Base-by-base conservation (phyloP, 2,888 invertebrate genomes). In the Nipponacmea schrenckii region DNA sequence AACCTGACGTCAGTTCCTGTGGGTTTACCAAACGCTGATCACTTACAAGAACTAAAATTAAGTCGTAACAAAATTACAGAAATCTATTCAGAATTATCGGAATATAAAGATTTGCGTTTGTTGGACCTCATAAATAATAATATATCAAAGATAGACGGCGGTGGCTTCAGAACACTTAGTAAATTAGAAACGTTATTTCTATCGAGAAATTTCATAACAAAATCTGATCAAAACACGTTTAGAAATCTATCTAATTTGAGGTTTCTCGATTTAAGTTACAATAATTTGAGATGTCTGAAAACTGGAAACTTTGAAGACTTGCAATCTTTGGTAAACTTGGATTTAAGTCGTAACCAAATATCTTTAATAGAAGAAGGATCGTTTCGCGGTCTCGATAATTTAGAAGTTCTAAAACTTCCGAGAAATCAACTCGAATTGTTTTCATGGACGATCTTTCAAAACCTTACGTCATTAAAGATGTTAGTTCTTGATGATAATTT, bases 191-290 rank as follows among this genome's bases (percentile, higher is more conserved):
- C 69, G 4, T 56, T 73, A 14, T 48, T 67, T 14, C 69, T 73
- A 20, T 45, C 64, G 8, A 24, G 73, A 27, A 73, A 73, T 64
- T 50, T 17, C 50, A 39, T 73, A 24, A 39, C 45, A 10, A 31
- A 56, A 17, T 26, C 70, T 20, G 48, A 64, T 0, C 24, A 48
- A 31, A n/a, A 64, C 3, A 69, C 73, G 1, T 73, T 73, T n/a
- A n/a, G 15, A 24, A 69, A 69, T 0, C 31, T 73, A 48, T 8
- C 44, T 17, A 46, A 24, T n/a, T 20, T 73, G 48, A 62, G 26
- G 24, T 17, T 3, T 20, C 67, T 73, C 56, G 73, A 73, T 44
- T 56, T 73, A 10, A 69, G 73, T 26, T 73, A 67, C 56, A 73
- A 73, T 64, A 39, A 46, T 24, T 27, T 73, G 24, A 31, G 27